Evolutionary conservation across 2,797 vertebrate genomes (phyloP).

Genomic region (Myotis findleyi): DNA sequence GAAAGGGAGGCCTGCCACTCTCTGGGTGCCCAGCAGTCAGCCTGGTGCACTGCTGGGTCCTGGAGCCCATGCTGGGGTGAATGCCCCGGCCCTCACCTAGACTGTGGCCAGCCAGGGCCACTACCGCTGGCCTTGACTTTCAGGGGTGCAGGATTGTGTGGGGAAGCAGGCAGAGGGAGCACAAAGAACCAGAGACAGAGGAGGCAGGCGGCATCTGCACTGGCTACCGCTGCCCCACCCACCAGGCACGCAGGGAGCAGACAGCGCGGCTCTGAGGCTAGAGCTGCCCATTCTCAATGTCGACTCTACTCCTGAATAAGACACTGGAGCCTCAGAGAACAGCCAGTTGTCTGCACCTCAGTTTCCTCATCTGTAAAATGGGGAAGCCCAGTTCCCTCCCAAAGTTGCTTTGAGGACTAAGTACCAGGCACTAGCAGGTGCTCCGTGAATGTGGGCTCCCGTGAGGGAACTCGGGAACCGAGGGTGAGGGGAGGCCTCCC

Average conservation of each 20-base stretch:
- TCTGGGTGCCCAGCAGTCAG: background rate
- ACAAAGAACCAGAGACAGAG: background rate
- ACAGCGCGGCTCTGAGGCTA: background rate
- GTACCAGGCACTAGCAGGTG: fast-evolving
- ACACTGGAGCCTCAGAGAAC: background rate
- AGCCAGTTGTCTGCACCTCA: background rate
- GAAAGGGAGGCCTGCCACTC: background rate
- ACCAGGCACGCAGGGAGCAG: background rate
- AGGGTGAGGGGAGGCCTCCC: background rate
- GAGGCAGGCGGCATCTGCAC: background rate
- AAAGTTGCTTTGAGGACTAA: background rate
- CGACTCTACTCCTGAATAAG: background rate
- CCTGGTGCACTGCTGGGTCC: fast-evolving
- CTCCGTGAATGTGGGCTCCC: background rate
- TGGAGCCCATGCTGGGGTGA: background rate
- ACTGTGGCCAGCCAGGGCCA: background rate
- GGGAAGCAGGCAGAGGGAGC: background rate
- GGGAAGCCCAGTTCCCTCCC: fast-evolving
- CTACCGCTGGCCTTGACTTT: background rate
- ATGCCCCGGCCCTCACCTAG: background rate
- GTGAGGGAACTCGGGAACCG: background rate
- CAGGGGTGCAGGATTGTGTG: fast-evolving
- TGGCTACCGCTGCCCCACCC: no score
- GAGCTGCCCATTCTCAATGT: background rate
- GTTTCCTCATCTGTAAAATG: background rate